Conservation (phyloP, 2,797 vertebrate species). For the Epinephelus coioides region DNA sequence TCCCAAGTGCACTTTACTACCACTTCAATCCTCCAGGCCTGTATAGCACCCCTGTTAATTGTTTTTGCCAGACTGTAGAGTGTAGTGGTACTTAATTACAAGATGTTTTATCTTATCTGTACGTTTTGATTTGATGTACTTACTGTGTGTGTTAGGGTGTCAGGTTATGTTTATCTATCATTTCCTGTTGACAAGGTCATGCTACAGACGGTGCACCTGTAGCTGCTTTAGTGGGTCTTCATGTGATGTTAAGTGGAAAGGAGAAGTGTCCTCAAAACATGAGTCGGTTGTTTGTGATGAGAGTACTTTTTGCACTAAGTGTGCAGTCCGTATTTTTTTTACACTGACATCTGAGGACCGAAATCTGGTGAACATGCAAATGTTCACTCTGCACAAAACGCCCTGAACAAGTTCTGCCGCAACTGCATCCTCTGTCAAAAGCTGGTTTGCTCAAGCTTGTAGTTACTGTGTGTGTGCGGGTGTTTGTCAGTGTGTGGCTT, state of each 20-base stretch:
- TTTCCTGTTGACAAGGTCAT: neutral
- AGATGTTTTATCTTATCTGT: neutral
- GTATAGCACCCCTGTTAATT: neutral
- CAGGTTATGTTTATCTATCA: neutral
- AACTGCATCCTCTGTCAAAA: neutral
- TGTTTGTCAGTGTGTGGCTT: neutral
- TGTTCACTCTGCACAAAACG: neutral
- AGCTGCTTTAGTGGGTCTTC: neutral
- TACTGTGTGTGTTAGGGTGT: neutral
- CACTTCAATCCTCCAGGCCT: neutral
- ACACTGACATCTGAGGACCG: neutral
- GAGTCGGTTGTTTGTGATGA: neutral
- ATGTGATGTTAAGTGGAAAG: neutral
- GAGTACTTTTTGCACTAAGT: neutral
- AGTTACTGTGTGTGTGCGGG: neutral
- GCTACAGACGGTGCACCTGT: neutral
- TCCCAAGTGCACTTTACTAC: constrained; percentile 27
- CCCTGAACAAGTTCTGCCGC: neutral
- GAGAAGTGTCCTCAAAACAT: neutral
- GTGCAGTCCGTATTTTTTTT: neutral
- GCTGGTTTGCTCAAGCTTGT: neutral
- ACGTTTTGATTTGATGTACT: neutral
- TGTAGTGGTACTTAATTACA: neutral
- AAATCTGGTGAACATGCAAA: constrained; percentile 7
- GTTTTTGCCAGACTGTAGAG: neutral